Conservation (phyloP, 2,113 vertebrate species). For the Lota lota region DNA sequence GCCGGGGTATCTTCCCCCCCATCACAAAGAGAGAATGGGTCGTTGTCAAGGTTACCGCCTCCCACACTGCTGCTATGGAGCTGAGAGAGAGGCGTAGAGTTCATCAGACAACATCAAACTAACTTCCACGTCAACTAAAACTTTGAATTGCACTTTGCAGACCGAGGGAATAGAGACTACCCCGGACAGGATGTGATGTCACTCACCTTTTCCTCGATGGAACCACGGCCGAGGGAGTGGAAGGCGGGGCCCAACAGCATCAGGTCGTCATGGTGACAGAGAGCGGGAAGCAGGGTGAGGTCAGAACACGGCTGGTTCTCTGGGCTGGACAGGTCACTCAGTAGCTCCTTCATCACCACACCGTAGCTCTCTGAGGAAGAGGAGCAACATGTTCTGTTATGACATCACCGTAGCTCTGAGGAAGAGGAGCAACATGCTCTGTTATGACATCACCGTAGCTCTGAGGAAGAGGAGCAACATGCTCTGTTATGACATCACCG, state of each 20-base stretch:
- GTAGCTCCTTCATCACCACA: slow-evolving; percentile 82
- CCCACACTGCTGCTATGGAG: slow-evolving; percentile 73
- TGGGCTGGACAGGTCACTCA: slow-evolving; percentile 78
- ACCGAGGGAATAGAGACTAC: neutral
- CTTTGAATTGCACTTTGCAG: neutral
- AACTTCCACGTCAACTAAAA: neutral
- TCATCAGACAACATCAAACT: slow-evolving; percentile 1
- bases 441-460: slow-evolving; percentile 57
- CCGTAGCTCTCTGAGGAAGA: slow-evolving; percentile 75
- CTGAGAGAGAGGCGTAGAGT: slow-evolving; percentile 49
- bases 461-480: slow-evolving; percentile 57
- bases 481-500: slow-evolving; percentile 51
- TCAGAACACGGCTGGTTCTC: slow-evolving; percentile 77
- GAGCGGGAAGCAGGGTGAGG: slow-evolving; percentile 77
- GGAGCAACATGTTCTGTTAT: slow-evolving; percentile 5
- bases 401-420: no score
- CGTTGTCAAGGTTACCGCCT: slow-evolving; percentile 84
- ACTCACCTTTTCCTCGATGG: slow-evolving; percentile 88
- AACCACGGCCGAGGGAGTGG: slow-evolving; percentile 79
- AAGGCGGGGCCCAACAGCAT: slow-evolving; percentile 77
- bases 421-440: neutral
- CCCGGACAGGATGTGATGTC: neutral
- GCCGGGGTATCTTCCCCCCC: slow-evolving; percentile 71
- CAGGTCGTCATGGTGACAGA: slow-evolving; percentile 84
- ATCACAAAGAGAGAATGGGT: slow-evolving; percentile 82